A percentile compares a stretch with the other conserved stretches of the same genome.
Conservation (phyloP, 1,140 invertebrate genomes). For the Dryas iulia region DNA sequence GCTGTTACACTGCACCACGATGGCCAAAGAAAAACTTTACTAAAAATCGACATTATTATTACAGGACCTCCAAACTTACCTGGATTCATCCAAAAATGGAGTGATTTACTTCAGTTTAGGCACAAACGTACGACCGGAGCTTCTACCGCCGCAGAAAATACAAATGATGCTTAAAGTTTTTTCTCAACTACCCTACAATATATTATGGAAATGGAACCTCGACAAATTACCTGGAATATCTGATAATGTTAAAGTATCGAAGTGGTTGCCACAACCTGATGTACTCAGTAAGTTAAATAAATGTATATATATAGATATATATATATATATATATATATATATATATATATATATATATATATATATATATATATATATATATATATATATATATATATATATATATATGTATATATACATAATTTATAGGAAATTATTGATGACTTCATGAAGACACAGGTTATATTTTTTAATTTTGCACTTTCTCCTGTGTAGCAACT, state of each 20-base stretch:
- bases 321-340: neutral
- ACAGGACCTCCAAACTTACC: slow-evolving; percentile 76
- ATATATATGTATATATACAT: too few relatives aligned
- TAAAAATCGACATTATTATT: slow-evolving; percentile 14
- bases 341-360: too few relatives aligned
- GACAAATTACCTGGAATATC: slow-evolving; percentile 47
- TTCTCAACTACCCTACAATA: slow-evolving; percentile 53
- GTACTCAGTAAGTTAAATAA: slow-evolving; percentile 64
- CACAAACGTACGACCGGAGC: slow-evolving; percentile 69
- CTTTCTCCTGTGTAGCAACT: too few relatives aligned
- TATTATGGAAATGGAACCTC: slow-evolving; percentile 40
- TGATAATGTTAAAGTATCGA: slow-evolving; percentile 66
- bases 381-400: too few relatives aligned
- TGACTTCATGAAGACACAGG: too few relatives aligned
- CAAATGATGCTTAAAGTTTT: slow-evolving; percentile 66
- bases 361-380: too few relatives aligned
- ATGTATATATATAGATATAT: too few relatives aligned
- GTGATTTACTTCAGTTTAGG: slow-evolving; percentile 83
- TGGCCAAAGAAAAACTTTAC: too few relatives aligned
- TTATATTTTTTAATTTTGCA: too few relatives aligned
- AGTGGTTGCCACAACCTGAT: slow-evolving; percentile 61
- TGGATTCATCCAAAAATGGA: slow-evolving; percentile 78
- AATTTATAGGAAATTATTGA: too few relatives aligned
- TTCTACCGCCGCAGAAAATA: slow-evolving; percentile 54
- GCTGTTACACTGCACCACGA: too few relatives aligned